Conservation (phyloP, 2,113 vertebrate species). For the Nansenia antarctica region DNA sequence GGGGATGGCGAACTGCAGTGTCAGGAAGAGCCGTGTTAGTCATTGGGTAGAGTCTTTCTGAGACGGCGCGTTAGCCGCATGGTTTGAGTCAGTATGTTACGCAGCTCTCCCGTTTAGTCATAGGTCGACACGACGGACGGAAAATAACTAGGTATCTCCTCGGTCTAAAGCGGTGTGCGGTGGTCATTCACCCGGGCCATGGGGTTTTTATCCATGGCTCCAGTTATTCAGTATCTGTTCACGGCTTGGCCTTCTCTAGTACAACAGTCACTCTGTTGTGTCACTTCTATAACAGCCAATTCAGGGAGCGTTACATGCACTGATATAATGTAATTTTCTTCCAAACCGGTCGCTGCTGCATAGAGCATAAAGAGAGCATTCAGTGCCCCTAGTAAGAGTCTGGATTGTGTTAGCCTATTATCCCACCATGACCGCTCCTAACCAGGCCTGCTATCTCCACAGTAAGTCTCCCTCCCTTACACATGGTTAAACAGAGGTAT, state of each 20-base stretch:
- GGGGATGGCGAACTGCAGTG: constrained; percentile 16
- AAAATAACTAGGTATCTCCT: too few species aligned
- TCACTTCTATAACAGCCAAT: not conserved
- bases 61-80: not conserved
- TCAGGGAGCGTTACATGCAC: too few species aligned
- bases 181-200: not conserved
- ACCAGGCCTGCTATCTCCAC: too few species aligned
- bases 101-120: not conserved
- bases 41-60: not conserved
- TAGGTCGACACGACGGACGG: not conserved
- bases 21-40: constrained; percentile 19
- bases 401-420: too few species aligned
- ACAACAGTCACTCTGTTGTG: not conserved
- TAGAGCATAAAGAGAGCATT: too few species aligned
- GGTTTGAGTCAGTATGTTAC: not conserved
- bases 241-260: not conserved
- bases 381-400: too few species aligned
- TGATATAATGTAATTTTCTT: too few species aligned
- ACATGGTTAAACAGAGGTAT: too few species aligned
- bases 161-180: too few species aligned
- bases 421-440: too few species aligned
- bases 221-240: not conserved
- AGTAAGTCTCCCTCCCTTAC: too few species aligned
- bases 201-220: not conserved
- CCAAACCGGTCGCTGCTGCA: too few species aligned